Base-by-base conservation (phyloP, 2,888 invertebrate genomes). In the Chrysolina oricalcia region DNA sequence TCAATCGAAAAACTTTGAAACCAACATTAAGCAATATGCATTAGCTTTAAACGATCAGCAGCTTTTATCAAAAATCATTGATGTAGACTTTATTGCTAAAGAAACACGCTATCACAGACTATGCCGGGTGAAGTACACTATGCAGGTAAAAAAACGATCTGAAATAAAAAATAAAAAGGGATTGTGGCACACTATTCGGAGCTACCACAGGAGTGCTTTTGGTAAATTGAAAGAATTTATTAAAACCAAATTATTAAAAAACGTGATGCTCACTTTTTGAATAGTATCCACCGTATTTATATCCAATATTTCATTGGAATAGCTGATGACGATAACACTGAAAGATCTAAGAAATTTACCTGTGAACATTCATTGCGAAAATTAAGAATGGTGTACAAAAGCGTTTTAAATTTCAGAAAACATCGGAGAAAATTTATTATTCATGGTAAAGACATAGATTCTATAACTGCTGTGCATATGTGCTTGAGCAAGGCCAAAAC, bases 11-110 rank as follows among this genome's bases (percentile, higher is more conserved):
- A 53, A 35, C 13, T 68, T 68, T 68, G 53, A 68, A 35, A 21
- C 35, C 17, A 68, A 68, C 27, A 68, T 68, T 19, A 68, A 68
- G 27, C 53, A 68, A 68, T 68, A 53, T 53, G 68, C 53, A 23
- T 21, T 35, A 35, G 15, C 40, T 23, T 23, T 68, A 56, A 27
- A 56, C 17, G 68, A 68, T 40, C 53, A 68, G 17, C 21, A 68
- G 27, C 23, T 68, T n/a, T 68, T 68, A 50, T 27, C 53, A 17
- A 68, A 68, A 68, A 68, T 68, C 27, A 53, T 8, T 15, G 68
- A 68, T 53, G 41, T 35, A 53, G 68, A 68, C 41, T 68, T 68
- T 68, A 53, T 68, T 53, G 68, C 68, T 15, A 68, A 68, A 68
- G 68, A 68, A 40, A 56, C 50, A 35, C 53, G 27, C 15, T 68